phyloP scores from a whole-genome alignment of 2,113 vertebrate genomes.

The Cyphomyrus discorhynchus region DNA sequence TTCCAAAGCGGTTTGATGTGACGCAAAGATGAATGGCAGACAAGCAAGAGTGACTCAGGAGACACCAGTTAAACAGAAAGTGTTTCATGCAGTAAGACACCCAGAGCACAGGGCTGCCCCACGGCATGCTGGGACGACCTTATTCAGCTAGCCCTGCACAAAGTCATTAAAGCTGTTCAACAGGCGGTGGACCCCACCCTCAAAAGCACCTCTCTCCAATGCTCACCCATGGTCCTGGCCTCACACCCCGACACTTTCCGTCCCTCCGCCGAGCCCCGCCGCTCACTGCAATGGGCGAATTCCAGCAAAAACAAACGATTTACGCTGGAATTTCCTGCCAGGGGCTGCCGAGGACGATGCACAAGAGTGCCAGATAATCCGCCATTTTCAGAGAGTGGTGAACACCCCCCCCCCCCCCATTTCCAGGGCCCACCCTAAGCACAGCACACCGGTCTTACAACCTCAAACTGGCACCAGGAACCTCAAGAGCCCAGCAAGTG shows the following conservation, averaged over 20 bases:
- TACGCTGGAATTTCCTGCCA: constrained; percentile 32
- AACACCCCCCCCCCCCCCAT: neutral
- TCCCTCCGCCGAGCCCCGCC: neutral
- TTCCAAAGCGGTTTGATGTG: neutral
- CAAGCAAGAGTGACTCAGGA: neutral
- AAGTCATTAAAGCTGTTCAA: neutral
- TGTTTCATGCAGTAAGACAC: neutral
- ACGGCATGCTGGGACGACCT: neutral
- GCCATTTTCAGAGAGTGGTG: neutral
- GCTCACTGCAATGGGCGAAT: constrained; percentile 18
- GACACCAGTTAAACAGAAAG: neutral
- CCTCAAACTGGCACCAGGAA: neutral
- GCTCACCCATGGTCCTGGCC: neutral
- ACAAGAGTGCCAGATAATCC: too few relatives aligned
- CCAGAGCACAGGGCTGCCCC: neutral
- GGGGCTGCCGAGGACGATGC: neutral
- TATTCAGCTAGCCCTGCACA: neutral
- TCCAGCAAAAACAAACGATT: constrained; percentile 32
- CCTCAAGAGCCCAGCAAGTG: neutral
- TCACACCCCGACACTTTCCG: neutral
- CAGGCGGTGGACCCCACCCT: neutral
- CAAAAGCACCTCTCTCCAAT: neutral
- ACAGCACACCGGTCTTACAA: neutral
- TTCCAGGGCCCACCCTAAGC: neutral
- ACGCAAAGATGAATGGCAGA: neutral